phyloP scores from a whole-genome alignment of 2,113 vertebrate genomes.

The Apteryx mantelli region DNA sequence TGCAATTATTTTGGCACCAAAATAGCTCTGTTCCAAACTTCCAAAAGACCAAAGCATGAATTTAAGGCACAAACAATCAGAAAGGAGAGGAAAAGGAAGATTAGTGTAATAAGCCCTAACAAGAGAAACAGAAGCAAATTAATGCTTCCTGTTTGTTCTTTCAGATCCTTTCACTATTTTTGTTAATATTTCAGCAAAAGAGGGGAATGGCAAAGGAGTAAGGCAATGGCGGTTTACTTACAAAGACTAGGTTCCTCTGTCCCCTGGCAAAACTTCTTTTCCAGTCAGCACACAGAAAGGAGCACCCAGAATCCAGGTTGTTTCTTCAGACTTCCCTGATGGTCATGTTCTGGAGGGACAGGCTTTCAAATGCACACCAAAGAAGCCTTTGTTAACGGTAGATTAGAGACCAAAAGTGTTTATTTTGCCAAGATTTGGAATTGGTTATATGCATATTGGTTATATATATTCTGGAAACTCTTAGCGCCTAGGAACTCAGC shows the following conservation, averaged over 20 bases:
- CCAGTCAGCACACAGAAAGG: neutral
- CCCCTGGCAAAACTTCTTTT: neutral
- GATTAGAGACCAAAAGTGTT: neutral
- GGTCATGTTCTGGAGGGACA: neutral
- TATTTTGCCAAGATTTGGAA: neutral
- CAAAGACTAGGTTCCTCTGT: neutral
- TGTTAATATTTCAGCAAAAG: neutral
- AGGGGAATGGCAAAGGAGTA: neutral
- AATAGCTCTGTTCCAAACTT: neutral
- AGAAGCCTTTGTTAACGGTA: neutral
- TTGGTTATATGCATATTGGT: neutral
- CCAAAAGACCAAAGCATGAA: neutral
- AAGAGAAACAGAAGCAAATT: neutral
- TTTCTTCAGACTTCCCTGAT: neutral
- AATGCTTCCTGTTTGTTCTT: neutral
- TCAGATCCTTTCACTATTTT: neutral
- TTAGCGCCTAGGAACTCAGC: rapidly evolving
- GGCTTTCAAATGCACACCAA: neutral
- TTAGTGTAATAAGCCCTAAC: neutral
- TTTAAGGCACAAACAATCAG: neutral
- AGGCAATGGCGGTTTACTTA: neutral
- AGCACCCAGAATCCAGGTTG: neutral
- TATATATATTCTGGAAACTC: neutral
- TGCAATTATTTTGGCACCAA: neutral
- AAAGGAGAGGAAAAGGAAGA: neutral